Evolutionary conservation across 1,140 invertebrate species (phyloP), one percentile per base, ranked within the genome.

Genomic region (Drosophila micromelanica): DNA sequence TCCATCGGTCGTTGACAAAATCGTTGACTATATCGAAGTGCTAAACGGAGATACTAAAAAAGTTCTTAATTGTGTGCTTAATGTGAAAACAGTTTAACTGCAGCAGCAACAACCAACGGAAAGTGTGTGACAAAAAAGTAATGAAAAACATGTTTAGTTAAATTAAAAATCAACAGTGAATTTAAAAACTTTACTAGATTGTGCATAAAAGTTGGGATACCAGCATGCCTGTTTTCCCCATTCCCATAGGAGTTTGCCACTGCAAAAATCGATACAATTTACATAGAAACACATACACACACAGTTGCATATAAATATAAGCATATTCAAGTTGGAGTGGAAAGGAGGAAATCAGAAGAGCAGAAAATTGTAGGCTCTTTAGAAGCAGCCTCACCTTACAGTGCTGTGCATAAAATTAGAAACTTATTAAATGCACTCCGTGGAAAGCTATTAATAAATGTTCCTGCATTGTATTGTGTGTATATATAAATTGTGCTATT

Each of bases 191-290:
- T 55, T 23, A 45, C 52, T 61, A 40, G 38, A 43, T 48, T 15
- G 49, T 51, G 59, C 27, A 73, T 56, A 20, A 62, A 61, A 45
- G 20, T 61, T 63, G 12, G 15, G 17, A 17, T 27, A 70, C 60
- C 61, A 15, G 38, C 61, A 55, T 55, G 60, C 55, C 48, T 61
- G 54, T 32, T 74, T 57, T 43, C 37, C 12, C 20, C 12, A 38
- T 56, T 62, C 67, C 71, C 65, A 57, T 71, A 67, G 72, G 78
- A 80, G 79, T 85, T 85, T 49, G 64, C 61, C 35, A 20, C 38
- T 60, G 73, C 64, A 80, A 89, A 79, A 87, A 87, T 87, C 84
- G 75, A 87, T 87, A 87, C 60, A 68, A 71, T 79, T 63, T 73
- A 86, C 82, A 81, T 73, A 65, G 61, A 67, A 13, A 72, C 51